Conservation (phyloP, 2,113 vertebrate species). For the Ciconia stormi region DNA sequence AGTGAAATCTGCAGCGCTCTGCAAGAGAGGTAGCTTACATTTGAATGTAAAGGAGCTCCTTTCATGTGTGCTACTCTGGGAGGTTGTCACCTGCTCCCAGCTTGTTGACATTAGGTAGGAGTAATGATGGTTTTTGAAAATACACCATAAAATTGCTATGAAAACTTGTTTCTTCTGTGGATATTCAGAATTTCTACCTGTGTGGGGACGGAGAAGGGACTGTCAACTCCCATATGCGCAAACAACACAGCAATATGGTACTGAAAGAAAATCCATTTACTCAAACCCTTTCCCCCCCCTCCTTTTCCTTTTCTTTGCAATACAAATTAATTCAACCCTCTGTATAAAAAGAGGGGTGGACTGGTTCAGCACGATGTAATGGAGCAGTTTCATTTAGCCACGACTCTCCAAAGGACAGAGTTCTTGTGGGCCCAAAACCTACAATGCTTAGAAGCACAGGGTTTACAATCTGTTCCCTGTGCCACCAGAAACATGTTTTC, state of each 20-base stretch:
- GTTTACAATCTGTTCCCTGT: slow-evolving; percentile 1
- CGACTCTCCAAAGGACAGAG: slow-evolving; percentile 20
- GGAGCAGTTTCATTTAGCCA: slow-evolving; percentile 35
- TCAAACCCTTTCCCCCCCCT: background rate
- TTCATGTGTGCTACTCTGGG: background rate
- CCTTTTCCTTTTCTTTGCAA: background rate
- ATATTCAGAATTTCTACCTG: background rate
- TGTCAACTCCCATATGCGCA: background rate
- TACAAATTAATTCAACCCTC: slow-evolving; percentile 37
- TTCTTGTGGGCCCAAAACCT: background rate
- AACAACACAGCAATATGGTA: slow-evolving; percentile 9
- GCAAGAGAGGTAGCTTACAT: background rate
- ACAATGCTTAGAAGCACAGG: background rate
- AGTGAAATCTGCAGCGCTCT: background rate
- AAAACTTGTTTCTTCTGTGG: slow-evolving; percentile 5
- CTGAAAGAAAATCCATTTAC: slow-evolving; percentile 5
- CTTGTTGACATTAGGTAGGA: background rate
- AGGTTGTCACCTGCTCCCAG: background rate
- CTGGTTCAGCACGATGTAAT: background rate
- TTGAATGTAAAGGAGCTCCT: background rate
- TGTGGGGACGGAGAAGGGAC: background rate
- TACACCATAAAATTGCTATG: background rate
- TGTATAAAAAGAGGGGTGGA: background rate
- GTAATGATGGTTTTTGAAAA: background rate
- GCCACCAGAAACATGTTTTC: background rate